phyloP scores from a whole-genome alignment of 1,140 invertebrate species.

The Acromyrmex echinatior region DNA sequence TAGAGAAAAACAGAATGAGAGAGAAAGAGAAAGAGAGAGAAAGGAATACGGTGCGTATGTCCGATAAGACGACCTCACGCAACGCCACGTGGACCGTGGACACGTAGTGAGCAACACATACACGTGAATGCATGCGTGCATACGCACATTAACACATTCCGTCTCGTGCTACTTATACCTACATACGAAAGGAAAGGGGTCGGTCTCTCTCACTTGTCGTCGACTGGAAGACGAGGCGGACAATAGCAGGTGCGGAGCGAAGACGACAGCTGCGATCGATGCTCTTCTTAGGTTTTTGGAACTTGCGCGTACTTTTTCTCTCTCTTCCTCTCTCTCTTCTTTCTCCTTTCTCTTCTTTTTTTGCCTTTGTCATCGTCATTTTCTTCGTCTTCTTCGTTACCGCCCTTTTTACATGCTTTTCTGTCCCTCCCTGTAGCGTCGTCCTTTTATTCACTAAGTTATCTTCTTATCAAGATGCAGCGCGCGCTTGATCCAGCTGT shows the following conservation, averaged over 20 bases:
- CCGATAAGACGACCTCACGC: conserved; percentile 70
- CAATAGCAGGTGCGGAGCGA: conserved; percentile 85
- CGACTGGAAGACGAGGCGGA: conserved; percentile 79
- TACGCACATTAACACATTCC: conserved; percentile 23
- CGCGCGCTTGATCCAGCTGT: conserved; percentile 51
- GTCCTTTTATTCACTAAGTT: conserved; percentile 56
- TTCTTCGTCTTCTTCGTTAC: conserved; percentile 20
- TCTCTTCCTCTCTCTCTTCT: conserved; percentile 23
- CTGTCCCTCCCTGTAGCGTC: not conserved
- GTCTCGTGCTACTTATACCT: conserved; percentile 69
- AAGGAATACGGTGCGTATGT: not conserved
- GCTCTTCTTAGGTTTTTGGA: conserved; percentile 83
- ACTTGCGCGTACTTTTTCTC: conserved; percentile 65
- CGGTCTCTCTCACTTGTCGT: conserved; percentile 78
- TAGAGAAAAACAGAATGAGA: not conserved
- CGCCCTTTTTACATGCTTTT: conserved; percentile 41
- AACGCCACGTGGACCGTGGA: conserved; percentile 70
- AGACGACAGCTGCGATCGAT: conserved; percentile 85
- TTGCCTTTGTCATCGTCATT: not conserved
- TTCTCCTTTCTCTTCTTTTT: conserved; percentile 19
- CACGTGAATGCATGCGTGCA: not conserved
- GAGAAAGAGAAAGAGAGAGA: not conserved
- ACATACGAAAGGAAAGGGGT: conserved; percentile 78
- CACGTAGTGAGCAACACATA: not conserved
- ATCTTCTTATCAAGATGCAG: conserved; percentile 57